phyloP scores from a whole-genome alignment of 92 coral and sea anemone species.

The Umimayanthus chanpuru region DNA sequence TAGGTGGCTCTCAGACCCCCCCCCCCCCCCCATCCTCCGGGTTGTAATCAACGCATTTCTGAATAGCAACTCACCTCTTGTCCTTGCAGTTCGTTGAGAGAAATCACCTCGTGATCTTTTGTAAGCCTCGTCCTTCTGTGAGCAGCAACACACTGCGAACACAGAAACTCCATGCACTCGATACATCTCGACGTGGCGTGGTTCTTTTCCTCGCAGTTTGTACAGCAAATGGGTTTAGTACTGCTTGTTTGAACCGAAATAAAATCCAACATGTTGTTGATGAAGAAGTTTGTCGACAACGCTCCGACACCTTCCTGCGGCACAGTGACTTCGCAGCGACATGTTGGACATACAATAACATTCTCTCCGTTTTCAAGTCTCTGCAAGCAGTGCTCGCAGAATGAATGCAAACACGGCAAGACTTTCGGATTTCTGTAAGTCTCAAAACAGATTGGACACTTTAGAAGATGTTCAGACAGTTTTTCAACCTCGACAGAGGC shows the following conservation, averaged over 20 bases:
- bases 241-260: conserved; percentile 89
- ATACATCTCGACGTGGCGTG: conserved; percentile 87
- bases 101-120: conserved; percentile 92
- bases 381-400: conserved; percentile 87
- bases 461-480: conserved; percentile 91
- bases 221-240: conserved; percentile 84
- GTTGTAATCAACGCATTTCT: too few relatives aligned
- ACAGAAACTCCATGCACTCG: conserved; percentile 96
- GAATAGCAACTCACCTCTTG: conserved; percentile 50
- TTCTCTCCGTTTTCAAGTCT: conserved; percentile 87
- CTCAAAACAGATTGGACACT: conserved; percentile 94
- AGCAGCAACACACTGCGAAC: conserved; percentile 92
- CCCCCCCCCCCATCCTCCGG: too few relatives aligned
- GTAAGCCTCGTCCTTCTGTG: conserved; percentile 90
- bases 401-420: conserved; percentile 92
- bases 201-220: conserved; percentile 90
- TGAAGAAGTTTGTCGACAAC: conserved; percentile 89
- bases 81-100: conserved; percentile 83
- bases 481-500: conserved; percentile 98
- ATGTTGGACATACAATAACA: conserved; percentile 86
- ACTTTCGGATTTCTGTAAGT: conserved; percentile 92
- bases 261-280: conserved; percentile 96
- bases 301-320: conserved; percentile 91
- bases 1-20: too few relatives aligned
- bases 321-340: conserved; percentile 81